phyloP scores from a whole-genome alignment of 2,797 vertebrate species.

The Melanotaenia nigrans region DNA sequence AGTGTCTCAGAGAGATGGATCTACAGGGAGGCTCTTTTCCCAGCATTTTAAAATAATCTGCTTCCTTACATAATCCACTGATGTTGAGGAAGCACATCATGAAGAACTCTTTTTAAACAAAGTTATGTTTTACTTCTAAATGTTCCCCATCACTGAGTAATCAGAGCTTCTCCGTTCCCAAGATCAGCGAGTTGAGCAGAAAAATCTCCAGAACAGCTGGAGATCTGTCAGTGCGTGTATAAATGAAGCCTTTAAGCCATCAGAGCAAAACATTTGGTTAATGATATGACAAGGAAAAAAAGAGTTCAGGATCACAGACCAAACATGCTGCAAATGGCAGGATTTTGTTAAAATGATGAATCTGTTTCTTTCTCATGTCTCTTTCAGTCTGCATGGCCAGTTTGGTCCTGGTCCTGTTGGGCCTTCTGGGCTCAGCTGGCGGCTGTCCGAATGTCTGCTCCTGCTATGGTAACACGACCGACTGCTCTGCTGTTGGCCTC shows the following conservation, averaged over 20 bases:
- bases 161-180: too few relatives aligned
- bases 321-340: not conserved
- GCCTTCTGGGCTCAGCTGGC: conserved; percentile 71
- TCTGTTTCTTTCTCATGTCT: conserved; percentile 7
- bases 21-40: too few relatives aligned
- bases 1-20: not conserved
- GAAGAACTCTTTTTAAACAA: not conserved
- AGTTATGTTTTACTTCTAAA: not conserved
- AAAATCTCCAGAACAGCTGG: too few relatives aligned
- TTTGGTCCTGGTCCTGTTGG: conserved; percentile 80
- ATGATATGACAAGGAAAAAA: not conserved
- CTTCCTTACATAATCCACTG: not conserved
- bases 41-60: not conserved
- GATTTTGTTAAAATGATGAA: not conserved
- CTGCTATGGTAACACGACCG: conserved; percentile 86
- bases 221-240: too few relatives aligned
- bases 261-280: not conserved
- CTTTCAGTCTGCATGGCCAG: conserved; percentile 66
- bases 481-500: conserved; percentile 89
- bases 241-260: too few relatives aligned
- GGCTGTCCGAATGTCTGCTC: conserved; percentile 88
- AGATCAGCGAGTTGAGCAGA: too few relatives aligned
- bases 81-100: too few relatives aligned
- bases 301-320: not conserved
- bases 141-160: not conserved